These are phyloP conservation scores for Oreochromis spilurus DNA, from an alignment of 2,113 vertebrate species.

Conservation along the genomic window DNA sequence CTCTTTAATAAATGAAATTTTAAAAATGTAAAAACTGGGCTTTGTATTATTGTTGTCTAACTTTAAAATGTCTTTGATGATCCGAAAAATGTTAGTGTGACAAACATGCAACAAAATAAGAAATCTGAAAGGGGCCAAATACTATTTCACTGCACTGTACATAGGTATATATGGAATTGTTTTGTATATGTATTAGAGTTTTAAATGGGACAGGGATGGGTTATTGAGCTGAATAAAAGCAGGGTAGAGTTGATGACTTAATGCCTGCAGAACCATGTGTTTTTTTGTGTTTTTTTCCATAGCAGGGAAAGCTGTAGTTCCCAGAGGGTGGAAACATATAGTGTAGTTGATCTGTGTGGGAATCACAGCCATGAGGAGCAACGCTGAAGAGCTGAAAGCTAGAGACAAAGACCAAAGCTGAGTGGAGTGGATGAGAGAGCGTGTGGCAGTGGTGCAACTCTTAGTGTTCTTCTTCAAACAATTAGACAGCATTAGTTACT, in stretches of 20 bases:
- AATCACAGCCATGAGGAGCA: not conserved
- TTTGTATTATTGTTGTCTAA: too few relatives aligned
- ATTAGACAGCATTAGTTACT: not conserved
- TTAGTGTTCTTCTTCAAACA: not conserved
- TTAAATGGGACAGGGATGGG: not conserved
- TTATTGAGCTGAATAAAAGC: not conserved
- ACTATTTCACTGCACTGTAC: too few relatives aligned
- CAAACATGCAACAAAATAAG: too few relatives aligned
- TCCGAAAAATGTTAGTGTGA: too few relatives aligned
- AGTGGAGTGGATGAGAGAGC: not conserved
- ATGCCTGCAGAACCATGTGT: not conserved
- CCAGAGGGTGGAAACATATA: not conserved
- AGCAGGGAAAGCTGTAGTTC: not conserved
- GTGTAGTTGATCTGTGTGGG: not conserved
- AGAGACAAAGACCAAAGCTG: not conserved
- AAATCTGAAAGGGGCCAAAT: too few relatives aligned
- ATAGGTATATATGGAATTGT: not conserved
- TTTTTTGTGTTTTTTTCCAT: not conserved
- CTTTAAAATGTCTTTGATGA: too few relatives aligned
- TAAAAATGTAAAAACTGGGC: too few relatives aligned
- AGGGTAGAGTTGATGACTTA: not conserved
- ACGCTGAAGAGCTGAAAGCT: not conserved
- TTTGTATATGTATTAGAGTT: not conserved
- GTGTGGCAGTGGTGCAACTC: not conserved
- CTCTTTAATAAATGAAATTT: too few relatives aligned